A percentile compares a stretch with the other conserved stretches of the same genome.
phyloP scores from a whole-genome alignment of 2,797 vertebrate genomes.

The Acropternis orthonyx region DNA sequence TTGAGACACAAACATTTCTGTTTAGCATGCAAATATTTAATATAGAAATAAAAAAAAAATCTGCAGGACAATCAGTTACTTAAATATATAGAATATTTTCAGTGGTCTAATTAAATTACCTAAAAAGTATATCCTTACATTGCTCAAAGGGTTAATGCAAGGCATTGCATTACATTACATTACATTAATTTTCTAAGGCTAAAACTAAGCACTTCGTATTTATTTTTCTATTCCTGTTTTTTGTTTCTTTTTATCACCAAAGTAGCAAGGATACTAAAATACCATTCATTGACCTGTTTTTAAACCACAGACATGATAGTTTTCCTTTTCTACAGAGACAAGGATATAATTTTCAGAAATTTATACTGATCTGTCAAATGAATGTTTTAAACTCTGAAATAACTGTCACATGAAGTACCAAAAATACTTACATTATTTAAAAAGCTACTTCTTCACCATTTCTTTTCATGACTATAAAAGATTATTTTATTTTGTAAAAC shows the following conservation, averaged over 20 bases:
- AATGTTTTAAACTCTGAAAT: slow-evolving; percentile 19
- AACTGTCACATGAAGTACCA: slow-evolving; percentile 21
- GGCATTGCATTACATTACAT: slow-evolving; percentile 73
- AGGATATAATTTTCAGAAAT: slow-evolving; percentile 62
- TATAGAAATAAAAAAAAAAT: background rate
- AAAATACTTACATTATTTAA: slow-evolving; percentile 29
- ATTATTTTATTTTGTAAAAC: slow-evolving; percentile 37
- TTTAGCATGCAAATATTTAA: slow-evolving; percentile 66
- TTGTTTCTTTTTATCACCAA: slow-evolving; percentile 44
- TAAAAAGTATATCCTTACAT: slow-evolving; percentile 73
- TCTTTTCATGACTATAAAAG: slow-evolving; percentile 7
- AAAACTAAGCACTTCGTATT: slow-evolving; percentile 70
- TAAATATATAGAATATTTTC: slow-evolving; percentile 67
- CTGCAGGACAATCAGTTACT: slow-evolving; percentile 59
- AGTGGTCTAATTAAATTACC: slow-evolving; percentile 65
- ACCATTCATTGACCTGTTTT: slow-evolving; percentile 59
- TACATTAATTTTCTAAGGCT: slow-evolving; percentile 72
- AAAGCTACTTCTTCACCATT: background rate
- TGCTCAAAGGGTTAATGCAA: slow-evolving; percentile 80
- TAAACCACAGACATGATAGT: slow-evolving; percentile 62
- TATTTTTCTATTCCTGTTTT: slow-evolving; percentile 75
- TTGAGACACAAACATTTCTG: slow-evolving; percentile 65
- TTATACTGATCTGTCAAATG: slow-evolving; percentile 42
- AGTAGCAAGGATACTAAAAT: slow-evolving; percentile 66
- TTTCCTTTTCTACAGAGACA: slow-evolving; percentile 61